A percentile compares a stretch with the other conserved stretches of the same genome.
Conservation (phyloP, 2,888 invertebrate genomes). For the Euzetes globulus region DNA sequence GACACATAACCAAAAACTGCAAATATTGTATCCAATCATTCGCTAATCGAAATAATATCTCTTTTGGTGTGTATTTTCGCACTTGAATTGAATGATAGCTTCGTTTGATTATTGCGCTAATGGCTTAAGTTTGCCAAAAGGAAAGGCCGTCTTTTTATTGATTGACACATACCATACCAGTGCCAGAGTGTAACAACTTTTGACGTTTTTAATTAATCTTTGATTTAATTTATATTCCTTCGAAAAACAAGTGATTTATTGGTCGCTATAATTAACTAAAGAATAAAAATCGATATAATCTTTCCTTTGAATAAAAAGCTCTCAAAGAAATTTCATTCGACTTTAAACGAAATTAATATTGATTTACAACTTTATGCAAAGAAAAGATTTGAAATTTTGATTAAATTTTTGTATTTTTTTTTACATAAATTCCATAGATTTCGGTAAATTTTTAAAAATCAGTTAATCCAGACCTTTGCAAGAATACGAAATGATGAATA, state of each 20-base stretch:
- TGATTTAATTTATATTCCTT: neutral
- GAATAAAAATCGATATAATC: slow-evolving; percentile 1
- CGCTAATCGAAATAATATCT: neutral
- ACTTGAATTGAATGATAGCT: neutral
- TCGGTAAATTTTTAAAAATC: neutral
- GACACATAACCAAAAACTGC: neutral
- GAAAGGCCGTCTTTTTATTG: neutral
- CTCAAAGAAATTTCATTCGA: neutral
- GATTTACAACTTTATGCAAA: neutral
- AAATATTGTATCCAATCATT: neutral
- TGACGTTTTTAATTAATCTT: neutral
- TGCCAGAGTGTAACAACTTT: neutral
- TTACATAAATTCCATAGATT: too few relatives aligned
- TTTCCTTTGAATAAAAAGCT: neutral
- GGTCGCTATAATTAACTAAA: neutral
- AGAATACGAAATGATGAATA: neutral
- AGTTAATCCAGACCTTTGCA: neutral
- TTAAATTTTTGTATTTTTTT: neutral
- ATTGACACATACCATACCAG: slow-evolving; percentile 1
- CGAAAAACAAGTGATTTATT: neutral
- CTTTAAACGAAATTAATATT: neutral
- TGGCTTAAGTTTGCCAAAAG: neutral
- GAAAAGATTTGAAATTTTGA: neutral
- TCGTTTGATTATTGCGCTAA: slow-evolving; percentile 4
- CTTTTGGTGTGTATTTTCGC: neutral